Evolutionary conservation across 2,113 vertebrate genomes (phyloP).

Genomic region (Porphyrio hochstetteri): DNA sequence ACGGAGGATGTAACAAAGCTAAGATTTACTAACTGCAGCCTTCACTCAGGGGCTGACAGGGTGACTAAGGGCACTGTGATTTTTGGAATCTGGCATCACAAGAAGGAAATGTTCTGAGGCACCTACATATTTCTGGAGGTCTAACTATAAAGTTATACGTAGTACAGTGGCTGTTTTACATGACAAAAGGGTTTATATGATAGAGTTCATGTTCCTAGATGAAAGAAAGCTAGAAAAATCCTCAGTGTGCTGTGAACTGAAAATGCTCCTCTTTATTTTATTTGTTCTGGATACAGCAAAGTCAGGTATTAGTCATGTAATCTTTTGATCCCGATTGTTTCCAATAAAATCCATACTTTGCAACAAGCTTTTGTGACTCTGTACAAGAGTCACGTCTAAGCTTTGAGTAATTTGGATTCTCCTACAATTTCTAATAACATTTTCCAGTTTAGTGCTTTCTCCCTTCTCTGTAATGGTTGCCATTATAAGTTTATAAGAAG

Average conservation of each 20-base stretch:
- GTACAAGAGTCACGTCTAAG: conserved; percentile 11
- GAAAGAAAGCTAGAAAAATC: background rate
- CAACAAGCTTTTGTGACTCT: background rate
- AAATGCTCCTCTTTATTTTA: background rate
- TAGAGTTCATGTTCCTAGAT: background rate
- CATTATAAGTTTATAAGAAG: conserved; percentile 12
- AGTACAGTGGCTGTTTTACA: background rate
- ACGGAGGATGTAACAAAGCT: background rate
- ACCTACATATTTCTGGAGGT: background rate
- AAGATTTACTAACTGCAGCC: background rate
- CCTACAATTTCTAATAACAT: conserved; percentile 42
- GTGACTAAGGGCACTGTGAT: background rate
- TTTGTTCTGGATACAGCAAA: background rate
- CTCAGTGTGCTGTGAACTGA: background rate
- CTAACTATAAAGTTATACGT: background rate
- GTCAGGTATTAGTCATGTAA: background rate
- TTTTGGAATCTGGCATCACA: background rate
- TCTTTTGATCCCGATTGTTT: conserved; percentile 20
- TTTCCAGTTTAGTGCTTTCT: conserved; percentile 47
- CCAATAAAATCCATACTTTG: background rate
- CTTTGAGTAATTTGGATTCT: conserved; percentile 42
- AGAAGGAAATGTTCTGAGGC: background rate
- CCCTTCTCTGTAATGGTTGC: background rate
- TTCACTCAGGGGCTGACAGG: background rate
- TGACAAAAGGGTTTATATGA: background rate